Conservation (phyloP, 2,113 vertebrate species). For the Dipodomys ordii region DNA sequence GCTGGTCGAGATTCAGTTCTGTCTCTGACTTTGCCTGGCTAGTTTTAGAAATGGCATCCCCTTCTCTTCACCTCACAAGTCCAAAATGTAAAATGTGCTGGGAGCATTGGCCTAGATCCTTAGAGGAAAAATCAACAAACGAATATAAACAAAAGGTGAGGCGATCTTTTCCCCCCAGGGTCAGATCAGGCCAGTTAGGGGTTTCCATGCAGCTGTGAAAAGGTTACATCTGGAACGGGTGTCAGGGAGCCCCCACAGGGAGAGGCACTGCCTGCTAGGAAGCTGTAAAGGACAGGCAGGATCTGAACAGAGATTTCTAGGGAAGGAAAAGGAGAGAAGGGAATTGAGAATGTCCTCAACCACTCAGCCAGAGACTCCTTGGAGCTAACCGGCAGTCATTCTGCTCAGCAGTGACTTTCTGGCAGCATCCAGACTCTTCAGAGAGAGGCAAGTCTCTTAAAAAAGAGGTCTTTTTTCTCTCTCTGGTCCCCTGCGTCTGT, state of each 20-base stretch:
- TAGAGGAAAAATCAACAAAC: neutral
- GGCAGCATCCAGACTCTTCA: neutral
- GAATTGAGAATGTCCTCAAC: rapidly evolving
- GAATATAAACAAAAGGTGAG: neutral
- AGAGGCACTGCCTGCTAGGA: neutral
- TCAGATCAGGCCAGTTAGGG: neutral
- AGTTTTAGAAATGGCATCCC: neutral
- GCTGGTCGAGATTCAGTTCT: neutral
- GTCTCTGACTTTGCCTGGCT: neutral
- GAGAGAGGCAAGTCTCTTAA: neutral
- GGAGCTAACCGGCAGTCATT: neutral
- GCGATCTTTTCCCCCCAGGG: no score
- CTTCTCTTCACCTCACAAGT: neutral
- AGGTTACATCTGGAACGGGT: neutral
- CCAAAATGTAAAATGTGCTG: neutral
- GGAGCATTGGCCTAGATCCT: neutral
- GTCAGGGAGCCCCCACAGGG: neutral
- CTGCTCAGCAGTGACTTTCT: neutral
- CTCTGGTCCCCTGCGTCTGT: neutral
- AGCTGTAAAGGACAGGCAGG: neutral
- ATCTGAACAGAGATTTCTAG: neutral
- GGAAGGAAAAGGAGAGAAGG: neutral
- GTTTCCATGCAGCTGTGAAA: neutral
- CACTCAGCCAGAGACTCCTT: neutral
- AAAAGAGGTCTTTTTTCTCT: neutral